phyloP scores from a whole-genome alignment of 2,888 invertebrate species.

The Neoitamus cyanurus region DNA sequence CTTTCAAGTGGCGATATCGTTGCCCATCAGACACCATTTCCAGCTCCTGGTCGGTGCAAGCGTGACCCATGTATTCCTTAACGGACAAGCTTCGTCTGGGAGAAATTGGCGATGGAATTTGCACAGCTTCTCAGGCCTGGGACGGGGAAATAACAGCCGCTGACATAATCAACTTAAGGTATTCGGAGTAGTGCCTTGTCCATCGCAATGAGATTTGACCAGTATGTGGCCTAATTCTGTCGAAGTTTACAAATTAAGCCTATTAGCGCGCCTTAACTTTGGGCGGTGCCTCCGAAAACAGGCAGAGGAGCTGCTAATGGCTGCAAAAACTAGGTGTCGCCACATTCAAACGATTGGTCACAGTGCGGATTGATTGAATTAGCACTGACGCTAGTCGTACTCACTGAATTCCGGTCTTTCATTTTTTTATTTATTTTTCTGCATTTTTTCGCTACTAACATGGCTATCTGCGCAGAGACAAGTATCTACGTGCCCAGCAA shows the following conservation, averaged over 20 bases:
- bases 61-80: neutral
- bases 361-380: neutral
- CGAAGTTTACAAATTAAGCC: slow-evolving; percentile 28
- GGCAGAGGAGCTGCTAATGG: neutral
- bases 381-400: neutral
- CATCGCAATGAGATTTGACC: slow-evolving; percentile 6
- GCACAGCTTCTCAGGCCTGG: slow-evolving; percentile 1
- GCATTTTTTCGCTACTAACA: neutral
- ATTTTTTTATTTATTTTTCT: neutral
- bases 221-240: neutral
- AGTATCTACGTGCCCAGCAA: slow-evolving; percentile 52
- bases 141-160: neutral
- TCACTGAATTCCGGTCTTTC: neutral
- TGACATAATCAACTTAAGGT: slow-evolving; percentile 50
- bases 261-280: slow-evolving; percentile 31
- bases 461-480: slow-evolving; percentile 44
- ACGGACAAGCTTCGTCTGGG: neutral
- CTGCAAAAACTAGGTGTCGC: neutral
- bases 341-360: neutral
- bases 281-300: neutral
- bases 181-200: slow-evolving; percentile 39
- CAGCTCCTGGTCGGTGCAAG: neutral
- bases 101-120: neutral
- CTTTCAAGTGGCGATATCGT: neutral
- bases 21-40: neutral